Percentiles rank a stretch among this genome's conserved stretches.
phyloP scores from a whole-genome alignment of 2,888 invertebrate species.

The Epistrophe grossulariae region DNA sequence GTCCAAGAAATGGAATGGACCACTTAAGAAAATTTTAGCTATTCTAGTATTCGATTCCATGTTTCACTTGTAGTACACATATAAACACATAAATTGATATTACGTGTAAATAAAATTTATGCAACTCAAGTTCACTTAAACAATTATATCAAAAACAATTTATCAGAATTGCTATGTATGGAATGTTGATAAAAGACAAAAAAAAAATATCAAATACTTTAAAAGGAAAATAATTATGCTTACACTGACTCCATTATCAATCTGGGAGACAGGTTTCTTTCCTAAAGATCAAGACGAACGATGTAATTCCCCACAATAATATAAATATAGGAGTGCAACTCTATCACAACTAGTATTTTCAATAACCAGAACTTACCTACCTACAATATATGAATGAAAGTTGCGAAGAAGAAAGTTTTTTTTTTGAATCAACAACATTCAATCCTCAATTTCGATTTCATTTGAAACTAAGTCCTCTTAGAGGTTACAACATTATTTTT shows the following conservation, averaged over 20 bases:
- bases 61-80: too few relatives aligned
- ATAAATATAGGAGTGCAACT: background rate
- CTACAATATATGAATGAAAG: slow-evolving; percentile 54
- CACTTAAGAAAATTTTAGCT: too few relatives aligned
- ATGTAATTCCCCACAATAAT: slow-evolving; percentile 37
- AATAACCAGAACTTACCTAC: slow-evolving; percentile 60
- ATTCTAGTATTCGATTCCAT: too few relatives aligned
- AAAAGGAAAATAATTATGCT: slow-evolving; percentile 16
- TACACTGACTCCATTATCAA: slow-evolving; percentile 54
- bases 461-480: slow-evolving; percentile 62
- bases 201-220: background rate
- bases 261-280: slow-evolving; percentile 50
- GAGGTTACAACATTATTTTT: slow-evolving; percentile 58
- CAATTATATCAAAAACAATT: slow-evolving; percentile 3
- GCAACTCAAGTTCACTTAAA: slow-evolving; percentile 20
- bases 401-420: slow-evolving; percentile 69
- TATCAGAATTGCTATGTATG: background rate
- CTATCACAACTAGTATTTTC: slow-evolving; percentile 62
- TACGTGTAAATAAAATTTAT: background rate
- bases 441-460: slow-evolving; percentile 66
- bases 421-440: slow-evolving; percentile 20
- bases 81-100: background rate
- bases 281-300: background rate
- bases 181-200: background rate
- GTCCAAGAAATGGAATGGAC: too few relatives aligned